These are phyloP conservation scores for Drosophila gunungcola DNA, from an alignment of 1,140 invertebrate genomes.

Conservation along the genomic window DNA sequence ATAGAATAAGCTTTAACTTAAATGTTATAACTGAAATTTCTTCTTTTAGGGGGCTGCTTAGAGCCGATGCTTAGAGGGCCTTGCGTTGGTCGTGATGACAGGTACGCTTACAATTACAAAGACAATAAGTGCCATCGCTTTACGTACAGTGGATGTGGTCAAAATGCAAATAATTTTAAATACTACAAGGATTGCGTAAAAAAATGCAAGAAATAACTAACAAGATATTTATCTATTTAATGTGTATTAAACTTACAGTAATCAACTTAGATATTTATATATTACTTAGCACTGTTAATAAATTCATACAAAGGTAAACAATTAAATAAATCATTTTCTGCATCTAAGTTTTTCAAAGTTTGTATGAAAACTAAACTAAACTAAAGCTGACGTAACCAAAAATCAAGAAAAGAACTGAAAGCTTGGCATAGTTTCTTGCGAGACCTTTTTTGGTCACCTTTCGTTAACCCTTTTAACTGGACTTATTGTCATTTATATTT, in stretches of 20 bases:
- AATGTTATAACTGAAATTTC: not conserved
- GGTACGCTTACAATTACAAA: not conserved
- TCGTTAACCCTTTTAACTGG: constrained; percentile 11
- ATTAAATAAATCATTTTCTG: too few relatives aligned
- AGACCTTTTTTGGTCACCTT: constrained; percentile 37
- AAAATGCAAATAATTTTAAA: not conserved
- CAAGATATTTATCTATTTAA: not conserved
- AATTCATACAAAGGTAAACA: too few relatives aligned
- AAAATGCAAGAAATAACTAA: not conserved
- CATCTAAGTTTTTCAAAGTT: too few relatives aligned
- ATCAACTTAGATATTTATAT: too few relatives aligned
- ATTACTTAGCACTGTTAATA: too few relatives aligned
- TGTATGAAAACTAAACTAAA: too few relatives aligned
- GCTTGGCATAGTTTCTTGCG: constrained; percentile 53
- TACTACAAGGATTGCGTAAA: not conserved
- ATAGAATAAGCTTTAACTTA: too few relatives aligned
- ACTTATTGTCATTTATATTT: too few relatives aligned
- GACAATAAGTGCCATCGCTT: not conserved
- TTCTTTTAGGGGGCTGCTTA: not conserved
- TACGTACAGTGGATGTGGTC: not conserved
- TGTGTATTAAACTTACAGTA: too few relatives aligned
- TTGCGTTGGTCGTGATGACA: not conserved
- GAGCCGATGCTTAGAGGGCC: not conserved
- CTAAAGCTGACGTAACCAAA: not conserved
- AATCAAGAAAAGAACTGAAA: constrained; percentile 10